phyloP scores from a whole-genome alignment of 2,888 invertebrate species.

The Melinaea menophilus region DNA sequence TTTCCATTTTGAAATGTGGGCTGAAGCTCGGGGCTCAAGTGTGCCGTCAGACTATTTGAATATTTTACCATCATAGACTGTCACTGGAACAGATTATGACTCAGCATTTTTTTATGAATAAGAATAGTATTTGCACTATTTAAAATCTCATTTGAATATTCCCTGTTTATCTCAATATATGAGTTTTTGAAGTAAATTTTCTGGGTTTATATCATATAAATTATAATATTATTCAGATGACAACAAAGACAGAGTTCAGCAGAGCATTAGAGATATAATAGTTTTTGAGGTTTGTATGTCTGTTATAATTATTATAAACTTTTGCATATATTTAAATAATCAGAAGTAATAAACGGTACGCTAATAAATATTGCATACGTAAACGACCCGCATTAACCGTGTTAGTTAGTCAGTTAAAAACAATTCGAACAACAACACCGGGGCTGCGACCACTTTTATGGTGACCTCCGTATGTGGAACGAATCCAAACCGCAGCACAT shows the following conservation, averaged over 20 bases:
- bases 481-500: slow-evolving; percentile 67
- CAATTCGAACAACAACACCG: slow-evolving; percentile 58
- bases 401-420: slow-evolving; percentile 60
- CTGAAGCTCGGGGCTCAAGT: too few relatives aligned
- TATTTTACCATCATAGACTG: too few relatives aligned
- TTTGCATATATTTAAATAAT: not conserved
- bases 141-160: too few relatives aligned
- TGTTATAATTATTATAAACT: slow-evolving; percentile 29
- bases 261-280: not conserved
- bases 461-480: slow-evolving; percentile 60
- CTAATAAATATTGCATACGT: slow-evolving; percentile 5
- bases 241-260: not conserved
- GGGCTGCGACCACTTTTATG: slow-evolving; percentile 58
- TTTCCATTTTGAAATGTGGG: too few relatives aligned
- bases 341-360: not conserved
- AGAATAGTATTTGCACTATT: too few relatives aligned
- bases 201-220: too few relatives aligned
- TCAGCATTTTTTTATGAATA: too few relatives aligned
- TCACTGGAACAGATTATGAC: too few relatives aligned
- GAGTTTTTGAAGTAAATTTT: too few relatives aligned
- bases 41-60: too few relatives aligned
- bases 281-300: not conserved
- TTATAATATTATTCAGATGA: too few relatives aligned
- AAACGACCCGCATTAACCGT: slow-evolving; percentile 39
- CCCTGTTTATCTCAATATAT: too few relatives aligned